Percentiles rank a stretch among this genome's conserved stretches.
Evolutionary conservation across 2,888 invertebrate genomes (phyloP).

Genomic region (Bembecia ichneumoniformis): DNA sequence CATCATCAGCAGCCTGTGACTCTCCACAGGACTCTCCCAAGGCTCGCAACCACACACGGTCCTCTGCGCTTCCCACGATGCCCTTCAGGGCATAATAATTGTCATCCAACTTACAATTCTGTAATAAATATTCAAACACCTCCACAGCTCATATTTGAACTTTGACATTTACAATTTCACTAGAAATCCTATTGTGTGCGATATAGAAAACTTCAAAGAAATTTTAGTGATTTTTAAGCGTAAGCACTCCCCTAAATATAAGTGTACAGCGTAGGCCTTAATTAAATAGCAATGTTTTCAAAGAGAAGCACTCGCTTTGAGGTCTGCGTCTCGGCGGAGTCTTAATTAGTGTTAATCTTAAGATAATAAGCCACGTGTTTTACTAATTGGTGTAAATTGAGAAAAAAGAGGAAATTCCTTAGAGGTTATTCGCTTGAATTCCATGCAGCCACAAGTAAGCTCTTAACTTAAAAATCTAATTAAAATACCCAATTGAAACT

Average conservation of each 20-base stretch:
- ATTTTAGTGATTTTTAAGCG: not conserved
- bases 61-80: no score
- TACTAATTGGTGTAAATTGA: slow-evolving; percentile 53
- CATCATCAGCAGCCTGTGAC: no score
- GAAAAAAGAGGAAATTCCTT: slow-evolving; percentile 22
- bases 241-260: slow-evolving; percentile 15
- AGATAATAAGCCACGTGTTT: slow-evolving; percentile 60
- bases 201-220: no score
- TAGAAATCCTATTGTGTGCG: not conserved
- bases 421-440: not conserved
- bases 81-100: no score
- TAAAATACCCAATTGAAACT: no score
- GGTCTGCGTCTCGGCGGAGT: slow-evolving; percentile 27
- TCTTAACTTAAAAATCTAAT: not conserved
- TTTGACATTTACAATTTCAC: not conserved
- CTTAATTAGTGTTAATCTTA: slow-evolving; percentile 66
- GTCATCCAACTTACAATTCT: no score
- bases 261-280: slow-evolving; percentile 27
- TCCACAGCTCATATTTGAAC: no score
- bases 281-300: slow-evolving; percentile 52
- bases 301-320: slow-evolving; percentile 56
- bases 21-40: no score
- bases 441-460: not conserved
- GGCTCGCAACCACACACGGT: no score
- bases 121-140: no score